Base-by-base conservation (phyloP, 2,797 vertebrate species). In the Mus minutoides region DNA sequence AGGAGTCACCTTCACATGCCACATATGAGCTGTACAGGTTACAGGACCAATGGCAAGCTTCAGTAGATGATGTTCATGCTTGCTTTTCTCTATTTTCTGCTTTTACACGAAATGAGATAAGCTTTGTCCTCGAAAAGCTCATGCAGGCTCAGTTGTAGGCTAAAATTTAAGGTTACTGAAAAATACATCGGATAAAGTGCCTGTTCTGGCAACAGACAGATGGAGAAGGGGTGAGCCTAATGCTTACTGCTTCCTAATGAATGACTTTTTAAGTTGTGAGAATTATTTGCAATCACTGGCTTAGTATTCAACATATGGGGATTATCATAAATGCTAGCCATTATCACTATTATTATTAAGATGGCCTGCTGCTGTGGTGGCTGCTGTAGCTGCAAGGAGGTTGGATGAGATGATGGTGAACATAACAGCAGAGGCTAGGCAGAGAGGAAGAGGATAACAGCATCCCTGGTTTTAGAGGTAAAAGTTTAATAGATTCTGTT, bases 21-120 rank as follows among this genome's bases (percentile, higher is more conserved):
- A 58, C n/a, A 37, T 26, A 75, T 17, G 14, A 49, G 79, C 73
- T 90, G 58, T 62, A n/a, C 5, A 79, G 69, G 69, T 56, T 80
- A 75, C 58, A 80, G 75, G 69, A 58, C 34, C 73, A 69, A 40
- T 91, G 54, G 76, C 83, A 89, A 91, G 31, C 49, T 21, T 93
- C 17, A 7, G 58, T 67, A 46, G 29, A 92, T 90, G 46, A 69
- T 31, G 19, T n/a, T 29, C 49, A 54, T 54, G n/a, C 71, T 85
- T 64, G 58, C 7, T 92, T 95, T 95, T 89, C 46, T 95, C 29
- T 69, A 2, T 90, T 95, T 94, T 75, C 67, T 86, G 19, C 37
- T 54, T 85, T 85, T n/a, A n/a, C 26, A n/a, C 19, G 22, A 95
- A 64, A 26, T 16, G 8, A 11, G 14, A 58, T 95, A 64, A 67